Evolutionary conservation across 2,113 vertebrate genomes (phyloP).

Genomic region (Oceanites oceanicus): DNA sequence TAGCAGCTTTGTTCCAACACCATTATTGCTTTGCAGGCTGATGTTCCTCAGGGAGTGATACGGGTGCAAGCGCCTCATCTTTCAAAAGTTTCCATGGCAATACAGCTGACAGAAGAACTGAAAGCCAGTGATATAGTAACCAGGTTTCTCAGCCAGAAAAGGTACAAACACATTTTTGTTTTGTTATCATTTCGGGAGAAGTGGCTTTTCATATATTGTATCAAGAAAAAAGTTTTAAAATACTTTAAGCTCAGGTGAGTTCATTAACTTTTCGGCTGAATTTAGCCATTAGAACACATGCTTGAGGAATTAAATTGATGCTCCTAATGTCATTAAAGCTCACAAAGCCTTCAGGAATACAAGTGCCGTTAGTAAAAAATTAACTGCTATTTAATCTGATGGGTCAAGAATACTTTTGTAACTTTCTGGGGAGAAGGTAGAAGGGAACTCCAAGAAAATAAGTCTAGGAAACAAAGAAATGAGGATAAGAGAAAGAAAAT

Average conservation of each 20-base stretch:
- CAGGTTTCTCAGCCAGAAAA: constrained; percentile 93
- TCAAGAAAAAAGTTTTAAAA: neutral
- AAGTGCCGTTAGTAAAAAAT: neutral
- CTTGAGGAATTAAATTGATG: neutral
- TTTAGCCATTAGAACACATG: neutral
- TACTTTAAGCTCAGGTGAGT: neutral
- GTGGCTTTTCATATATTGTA: neutral
- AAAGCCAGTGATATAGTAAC: constrained; percentile 88
- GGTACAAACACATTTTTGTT: constrained; percentile 71
- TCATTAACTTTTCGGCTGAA: neutral
- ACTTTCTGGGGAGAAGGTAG: neutral
- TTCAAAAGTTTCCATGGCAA: constrained; percentile 94
- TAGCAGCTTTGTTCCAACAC: constrained; percentile 70
- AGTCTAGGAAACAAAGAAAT: neutral
- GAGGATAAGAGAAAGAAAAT: neutral
- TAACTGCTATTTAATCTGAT: neutral
- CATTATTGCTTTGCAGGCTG: constrained; percentile 77
- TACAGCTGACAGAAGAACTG: constrained; percentile 92
- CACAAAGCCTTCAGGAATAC: neutral
- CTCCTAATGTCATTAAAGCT: neutral
- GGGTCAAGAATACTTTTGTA: neutral
- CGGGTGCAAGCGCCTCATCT: constrained; percentile 95
- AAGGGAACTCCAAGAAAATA: neutral
- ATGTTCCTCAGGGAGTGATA: constrained; percentile 88
- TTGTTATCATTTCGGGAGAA: neutral